Evolutionary conservation across 2,113 vertebrate species (phyloP).

Genomic region (Aythya baeri): DNA sequence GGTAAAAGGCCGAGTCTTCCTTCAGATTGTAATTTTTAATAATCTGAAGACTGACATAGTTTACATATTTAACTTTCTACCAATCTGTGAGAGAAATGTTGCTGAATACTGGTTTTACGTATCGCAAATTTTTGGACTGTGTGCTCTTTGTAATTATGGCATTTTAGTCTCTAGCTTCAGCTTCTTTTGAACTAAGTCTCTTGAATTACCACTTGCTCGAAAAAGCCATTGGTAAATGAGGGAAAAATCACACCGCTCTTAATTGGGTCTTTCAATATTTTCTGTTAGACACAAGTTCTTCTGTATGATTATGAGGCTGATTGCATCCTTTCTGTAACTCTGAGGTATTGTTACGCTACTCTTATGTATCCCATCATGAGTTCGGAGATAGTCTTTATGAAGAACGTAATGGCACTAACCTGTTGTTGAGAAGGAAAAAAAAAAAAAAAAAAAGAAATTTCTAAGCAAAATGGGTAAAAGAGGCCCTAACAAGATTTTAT

Average conservation of each 20-base stretch:
- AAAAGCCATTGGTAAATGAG: background rate
- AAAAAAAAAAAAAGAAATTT: background rate
- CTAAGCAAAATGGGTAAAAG: background rate
- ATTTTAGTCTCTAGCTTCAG: background rate
- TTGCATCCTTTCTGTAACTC: background rate
- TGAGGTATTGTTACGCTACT: background rate
- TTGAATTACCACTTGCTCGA: background rate
- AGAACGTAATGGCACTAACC: background rate
- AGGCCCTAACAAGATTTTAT: background rate
- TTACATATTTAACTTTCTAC: background rate
- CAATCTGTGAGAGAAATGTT: background rate
- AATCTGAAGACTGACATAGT: background rate
- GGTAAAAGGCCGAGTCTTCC: background rate
- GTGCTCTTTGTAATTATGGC: background rate
- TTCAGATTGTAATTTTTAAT: constrained; percentile 5
- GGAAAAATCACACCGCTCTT: accelerated
- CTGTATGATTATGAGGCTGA: background rate
- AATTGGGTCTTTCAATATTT: background rate
- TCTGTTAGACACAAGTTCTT: background rate
- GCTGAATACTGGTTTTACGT: background rate
- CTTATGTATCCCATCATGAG: background rate
- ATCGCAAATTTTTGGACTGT: background rate
- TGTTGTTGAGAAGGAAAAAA: background rate
- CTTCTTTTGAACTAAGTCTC: background rate
- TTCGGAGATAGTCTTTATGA: background rate